A percentile compares a stretch with the other conserved stretches of the same genome.
phyloP scores from a whole-genome alignment of 2,888 invertebrate species.

The Drosophila paramelanica region DNA sequence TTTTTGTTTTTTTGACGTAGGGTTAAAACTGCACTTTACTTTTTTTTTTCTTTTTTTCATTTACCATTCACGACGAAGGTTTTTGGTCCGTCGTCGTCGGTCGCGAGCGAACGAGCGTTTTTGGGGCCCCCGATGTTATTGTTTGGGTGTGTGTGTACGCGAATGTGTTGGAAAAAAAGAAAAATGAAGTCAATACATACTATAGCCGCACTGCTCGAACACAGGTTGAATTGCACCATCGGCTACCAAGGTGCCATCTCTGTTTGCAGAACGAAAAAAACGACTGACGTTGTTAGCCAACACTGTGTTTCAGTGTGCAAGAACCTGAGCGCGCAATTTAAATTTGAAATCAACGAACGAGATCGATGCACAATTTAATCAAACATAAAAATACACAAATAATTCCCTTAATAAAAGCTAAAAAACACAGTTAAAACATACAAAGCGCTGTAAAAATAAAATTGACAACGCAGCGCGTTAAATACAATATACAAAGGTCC shows the following conservation, averaged over 20 bases:
- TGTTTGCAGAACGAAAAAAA: conserved; percentile 41
- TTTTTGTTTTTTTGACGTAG: conserved; percentile 60
- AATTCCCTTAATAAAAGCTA: neutral
- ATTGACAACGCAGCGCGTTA: conserved; percentile 66
- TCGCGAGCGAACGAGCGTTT: conserved; percentile 65
- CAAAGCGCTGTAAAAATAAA: neutral
- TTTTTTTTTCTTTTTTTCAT: conserved; percentile 58
- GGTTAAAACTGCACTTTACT: conserved; percentile 67
- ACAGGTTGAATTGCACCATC: neutral
- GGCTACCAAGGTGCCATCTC: conserved; percentile 22
- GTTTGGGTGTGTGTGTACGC: conserved; percentile 66
- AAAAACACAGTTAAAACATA: conserved; percentile 20
- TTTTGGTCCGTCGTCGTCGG: conserved; percentile 61
- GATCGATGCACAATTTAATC: conserved; percentile 14
- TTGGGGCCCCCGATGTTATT: conserved; percentile 74
- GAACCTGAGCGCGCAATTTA: conserved; percentile 38
- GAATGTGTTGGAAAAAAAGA: conserved; percentile 50
- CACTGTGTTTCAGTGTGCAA: conserved; percentile 42
- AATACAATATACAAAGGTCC: conserved; percentile 89
- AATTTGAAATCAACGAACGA: conserved; percentile 14
- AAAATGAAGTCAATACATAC: conserved; percentile 13
- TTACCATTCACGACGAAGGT: conserved; percentile 77
- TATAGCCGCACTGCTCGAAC: conserved; percentile 47
- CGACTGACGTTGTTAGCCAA: conserved; percentile 16
- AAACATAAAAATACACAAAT: conserved; percentile 4